Conservation (phyloP, 2,888 invertebrate genomes). For the Clistopyga incitator region DNA sequence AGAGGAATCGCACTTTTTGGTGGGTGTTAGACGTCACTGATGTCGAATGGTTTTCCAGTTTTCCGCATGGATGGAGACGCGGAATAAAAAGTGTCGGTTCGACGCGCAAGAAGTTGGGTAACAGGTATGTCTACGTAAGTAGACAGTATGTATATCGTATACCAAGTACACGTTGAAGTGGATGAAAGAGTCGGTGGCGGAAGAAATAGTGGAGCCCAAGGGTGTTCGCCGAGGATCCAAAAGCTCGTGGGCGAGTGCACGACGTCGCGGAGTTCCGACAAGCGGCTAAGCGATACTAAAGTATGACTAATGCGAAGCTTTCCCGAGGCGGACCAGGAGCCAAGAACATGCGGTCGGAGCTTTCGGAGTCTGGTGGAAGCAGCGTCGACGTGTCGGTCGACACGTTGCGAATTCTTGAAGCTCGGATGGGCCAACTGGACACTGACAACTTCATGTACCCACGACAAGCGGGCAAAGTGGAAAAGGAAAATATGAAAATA, state of each 20-base stretch:
- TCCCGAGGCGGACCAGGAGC: constrained; percentile 24
- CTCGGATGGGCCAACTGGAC: not conserved
- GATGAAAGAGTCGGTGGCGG: constrained; percentile 38
- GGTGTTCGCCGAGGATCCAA: constrained; percentile 19
- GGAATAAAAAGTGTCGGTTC: constrained; percentile 35
- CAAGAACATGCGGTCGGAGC: constrained; percentile 62
- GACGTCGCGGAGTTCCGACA: constrained; percentile 42
- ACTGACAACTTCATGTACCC: not conserved
- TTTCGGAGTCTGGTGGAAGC: constrained; percentile 34
- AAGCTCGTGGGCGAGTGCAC: not conserved
- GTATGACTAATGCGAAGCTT: constrained; percentile 73
- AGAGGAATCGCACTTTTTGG: not conserved
- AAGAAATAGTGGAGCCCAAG: constrained; percentile 50
- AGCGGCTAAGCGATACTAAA: constrained; percentile 73
- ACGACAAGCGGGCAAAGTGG: not conserved
- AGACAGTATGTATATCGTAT: constrained; percentile 21
- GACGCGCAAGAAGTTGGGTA: constrained; percentile 15
- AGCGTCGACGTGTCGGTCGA: constrained; percentile 6
- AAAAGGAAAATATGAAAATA: not conserved
- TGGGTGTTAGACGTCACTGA: constrained; percentile 4
- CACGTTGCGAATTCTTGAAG: not conserved
- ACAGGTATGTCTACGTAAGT: constrained; percentile 35
- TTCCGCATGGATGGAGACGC: not conserved
- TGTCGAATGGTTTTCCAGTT: constrained; percentile 25
- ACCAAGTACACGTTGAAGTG: constrained; percentile 1